Evolutionary conservation across 2,888 invertebrate genomes (phyloP).

Genomic region (Artemia sinica): DNA sequence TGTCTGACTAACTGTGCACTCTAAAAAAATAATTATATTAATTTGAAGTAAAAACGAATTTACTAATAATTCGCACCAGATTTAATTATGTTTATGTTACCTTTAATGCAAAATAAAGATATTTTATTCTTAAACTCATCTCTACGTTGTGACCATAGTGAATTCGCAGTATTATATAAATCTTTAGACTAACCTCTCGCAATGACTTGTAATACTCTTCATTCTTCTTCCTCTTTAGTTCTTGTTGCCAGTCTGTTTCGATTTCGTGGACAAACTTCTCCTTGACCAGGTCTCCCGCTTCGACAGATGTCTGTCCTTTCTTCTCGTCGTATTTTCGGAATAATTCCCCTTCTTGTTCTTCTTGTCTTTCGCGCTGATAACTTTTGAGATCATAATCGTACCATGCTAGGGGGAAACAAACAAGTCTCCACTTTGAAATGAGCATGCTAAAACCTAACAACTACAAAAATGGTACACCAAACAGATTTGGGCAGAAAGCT

Average conservation of each 20-base stretch:
- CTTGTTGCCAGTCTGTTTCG: conserved; percentile 68
- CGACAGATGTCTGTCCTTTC: conserved; percentile 31
- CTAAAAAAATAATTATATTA: no score
- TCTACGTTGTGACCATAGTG: no score
- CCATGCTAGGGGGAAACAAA: conserved; percentile 48
- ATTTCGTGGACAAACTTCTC: conserved; percentile 49
- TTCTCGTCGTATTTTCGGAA: conserved; percentile 32
- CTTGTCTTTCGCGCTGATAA: conserved; percentile 63
- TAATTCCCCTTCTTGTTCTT: conserved; percentile 69
- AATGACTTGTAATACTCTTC: conserved; percentile 59
- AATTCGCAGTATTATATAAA: no score
- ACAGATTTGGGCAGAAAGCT: conserved; percentile 24
- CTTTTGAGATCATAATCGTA: conserved; percentile 70
- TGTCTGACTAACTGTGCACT: no score
- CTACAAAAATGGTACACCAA: conserved; percentile 21
- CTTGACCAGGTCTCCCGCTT: conserved; percentile 24
- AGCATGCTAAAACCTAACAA: conserved; percentile 14
- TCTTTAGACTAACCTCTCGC: conserved; percentile 37
- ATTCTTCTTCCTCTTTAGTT: conserved; percentile 58
- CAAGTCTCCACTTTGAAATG: background rate
- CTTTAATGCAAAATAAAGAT: no score
- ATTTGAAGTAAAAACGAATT: no score
- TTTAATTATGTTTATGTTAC: no score
- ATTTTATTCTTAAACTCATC: no score
- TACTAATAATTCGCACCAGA: no score